Evolutionary conservation across 2,113 vertebrate species (phyloP).

Genomic region (Melozone crissalis): DNA sequence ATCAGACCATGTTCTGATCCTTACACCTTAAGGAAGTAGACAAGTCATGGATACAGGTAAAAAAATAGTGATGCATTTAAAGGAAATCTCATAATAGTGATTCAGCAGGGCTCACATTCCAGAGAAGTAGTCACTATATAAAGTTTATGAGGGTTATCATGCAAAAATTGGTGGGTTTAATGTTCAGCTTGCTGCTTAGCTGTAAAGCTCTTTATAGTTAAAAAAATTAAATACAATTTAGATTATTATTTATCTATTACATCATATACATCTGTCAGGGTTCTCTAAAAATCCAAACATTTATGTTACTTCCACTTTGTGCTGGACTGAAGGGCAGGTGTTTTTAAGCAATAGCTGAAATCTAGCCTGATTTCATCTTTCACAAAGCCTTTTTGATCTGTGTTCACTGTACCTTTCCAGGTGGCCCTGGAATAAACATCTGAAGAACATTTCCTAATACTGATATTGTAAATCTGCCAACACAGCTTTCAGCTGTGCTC

Average conservation of each 20-base stretch:
- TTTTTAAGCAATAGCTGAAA: neutral
- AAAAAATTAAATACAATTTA: neutral
- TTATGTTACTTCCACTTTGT: neutral
- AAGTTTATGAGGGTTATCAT: neutral
- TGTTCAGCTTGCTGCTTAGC: neutral
- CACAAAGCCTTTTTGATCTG: neutral
- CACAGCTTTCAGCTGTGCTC: neutral
- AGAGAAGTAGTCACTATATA: neutral
- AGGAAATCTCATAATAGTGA: neutral
- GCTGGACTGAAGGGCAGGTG: neutral
- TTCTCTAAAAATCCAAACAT: neutral
- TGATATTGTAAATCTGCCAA: neutral
- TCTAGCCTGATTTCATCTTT: neutral
- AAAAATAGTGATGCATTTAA: neutral
- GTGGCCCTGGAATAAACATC: neutral
- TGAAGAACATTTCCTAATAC: neutral
- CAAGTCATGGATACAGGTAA: neutral
- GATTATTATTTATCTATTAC: neutral
- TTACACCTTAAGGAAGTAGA: neutral
- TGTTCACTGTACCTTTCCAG: neutral
- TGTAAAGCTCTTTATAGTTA: neutral
- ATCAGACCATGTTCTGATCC: neutral
- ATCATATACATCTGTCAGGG: neutral
- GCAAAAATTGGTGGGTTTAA: neutral
- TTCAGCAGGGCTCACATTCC: neutral